Evolutionary conservation across 2,888 invertebrate species (phyloP).

Genomic region (Kuschelorhynchus macadamiae): DNA sequence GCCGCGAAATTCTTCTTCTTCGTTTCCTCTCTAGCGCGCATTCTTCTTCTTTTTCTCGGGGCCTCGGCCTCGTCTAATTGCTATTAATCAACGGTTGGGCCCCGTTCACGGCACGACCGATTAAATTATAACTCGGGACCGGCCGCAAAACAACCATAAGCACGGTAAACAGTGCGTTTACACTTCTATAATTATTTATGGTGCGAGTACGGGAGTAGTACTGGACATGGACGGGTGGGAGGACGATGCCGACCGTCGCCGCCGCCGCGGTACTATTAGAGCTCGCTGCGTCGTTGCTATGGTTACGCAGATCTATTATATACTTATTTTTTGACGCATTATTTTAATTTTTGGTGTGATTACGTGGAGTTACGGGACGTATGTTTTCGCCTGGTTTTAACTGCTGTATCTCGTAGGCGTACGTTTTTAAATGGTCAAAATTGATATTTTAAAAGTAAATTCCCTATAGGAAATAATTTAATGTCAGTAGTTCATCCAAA

Average conservation of each 20-base stretch:
- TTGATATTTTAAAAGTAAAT: too few relatives aligned
- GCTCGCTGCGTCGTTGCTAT: too few relatives aligned
- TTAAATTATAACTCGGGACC: slow-evolving; percentile 69
- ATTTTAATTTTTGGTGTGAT: too few relatives aligned
- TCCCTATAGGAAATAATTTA: too few relatives aligned
- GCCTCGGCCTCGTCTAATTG: slow-evolving; percentile 65
- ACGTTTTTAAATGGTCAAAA: too few relatives aligned
- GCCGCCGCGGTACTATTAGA: neutral
- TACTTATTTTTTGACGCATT: too few relatives aligned
- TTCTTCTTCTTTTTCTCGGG: slow-evolving; percentile 42
- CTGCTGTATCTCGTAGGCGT: too few relatives aligned
- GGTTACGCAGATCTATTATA: too few relatives aligned
- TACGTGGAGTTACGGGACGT: too few relatives aligned
- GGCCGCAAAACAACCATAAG: slow-evolving; percentile 68
- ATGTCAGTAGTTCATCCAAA: too few relatives aligned
- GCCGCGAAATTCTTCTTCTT: slow-evolving; percentile 42
- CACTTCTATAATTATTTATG: slow-evolving; percentile 67
- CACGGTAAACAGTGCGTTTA: slow-evolving; percentile 68
- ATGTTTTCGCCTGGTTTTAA: too few relatives aligned
- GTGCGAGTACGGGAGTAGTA: slow-evolving; percentile 27
- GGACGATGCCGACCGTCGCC: neutral
- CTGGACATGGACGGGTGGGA: neutral
- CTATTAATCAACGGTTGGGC: slow-evolving; percentile 67
- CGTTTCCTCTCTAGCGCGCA: too few relatives aligned
- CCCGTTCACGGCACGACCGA: slow-evolving; percentile 69